These are phyloP conservation scores for Phyllostomus discolor DNA, from an alignment of 2,113 vertebrate genomes.

Conservation along the genomic window DNA sequence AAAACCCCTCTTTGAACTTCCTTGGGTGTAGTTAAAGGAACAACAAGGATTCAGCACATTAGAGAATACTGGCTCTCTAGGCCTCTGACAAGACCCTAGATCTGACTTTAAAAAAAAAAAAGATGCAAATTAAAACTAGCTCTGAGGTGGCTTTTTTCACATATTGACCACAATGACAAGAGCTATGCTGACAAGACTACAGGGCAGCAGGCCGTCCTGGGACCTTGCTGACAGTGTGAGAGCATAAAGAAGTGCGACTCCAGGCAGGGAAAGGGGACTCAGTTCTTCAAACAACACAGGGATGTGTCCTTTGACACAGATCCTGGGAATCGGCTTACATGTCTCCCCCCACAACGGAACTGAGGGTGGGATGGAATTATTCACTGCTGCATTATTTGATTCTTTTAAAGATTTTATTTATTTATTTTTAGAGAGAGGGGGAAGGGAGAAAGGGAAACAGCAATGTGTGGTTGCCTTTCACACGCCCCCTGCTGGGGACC, in stretches of 20 bases:
- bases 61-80: background rate
- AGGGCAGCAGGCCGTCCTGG: too few relatives aligned
- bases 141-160: background rate
- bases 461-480: too few relatives aligned
- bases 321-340: background rate
- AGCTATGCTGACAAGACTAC: background rate
- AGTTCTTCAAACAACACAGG: background rate
- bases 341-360: background rate
- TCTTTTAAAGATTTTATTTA: too few relatives aligned
- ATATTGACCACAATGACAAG: background rate
- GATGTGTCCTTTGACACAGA: background rate
- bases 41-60: background rate
- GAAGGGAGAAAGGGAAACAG: too few relatives aligned
- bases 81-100: background rate
- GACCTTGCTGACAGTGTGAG: background rate
- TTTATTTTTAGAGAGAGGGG: too few relatives aligned
- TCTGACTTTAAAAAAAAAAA: background rate
- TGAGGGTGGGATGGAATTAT: background rate
- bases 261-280: background rate
- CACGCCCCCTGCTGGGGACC: too few relatives aligned
- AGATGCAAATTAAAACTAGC: background rate
- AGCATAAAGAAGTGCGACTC: background rate
- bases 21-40: background rate
- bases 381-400: background rate
- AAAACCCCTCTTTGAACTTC: background rate